Base-by-base conservation (phyloP, 2,113 vertebrate species). In the Vulpes vulpes region DNA sequence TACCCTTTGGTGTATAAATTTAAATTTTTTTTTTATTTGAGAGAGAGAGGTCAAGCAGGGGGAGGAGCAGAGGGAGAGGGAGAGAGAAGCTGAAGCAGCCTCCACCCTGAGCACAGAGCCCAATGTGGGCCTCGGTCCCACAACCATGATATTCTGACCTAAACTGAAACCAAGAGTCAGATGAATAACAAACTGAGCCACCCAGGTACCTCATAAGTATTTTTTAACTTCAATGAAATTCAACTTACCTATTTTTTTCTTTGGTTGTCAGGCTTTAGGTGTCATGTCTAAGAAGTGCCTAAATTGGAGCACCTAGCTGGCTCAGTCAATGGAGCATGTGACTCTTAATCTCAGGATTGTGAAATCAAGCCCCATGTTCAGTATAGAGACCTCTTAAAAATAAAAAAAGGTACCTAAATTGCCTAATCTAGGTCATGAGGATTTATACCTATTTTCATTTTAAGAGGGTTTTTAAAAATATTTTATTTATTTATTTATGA, bases 201-300 rank as follows among this genome's bases (percentile, higher is more conserved):
- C 17, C 67, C 67, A 69, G 67, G 32, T 17, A 69, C 67, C 16
- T n/a, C 67, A 35, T 69, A 10, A 19, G 35, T 35, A 4, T 69
- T 93, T 90, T 93, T 90, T 76, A 90, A 89, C 17, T 94, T 94
- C 82, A 27, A 87, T 91, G 12, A 78, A 97, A 89, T 67, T 17
- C 22, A 82, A 38, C 53, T 89, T 89, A 84, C 14, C 53, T 87
- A 49, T 62, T 78, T 89, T 84, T 90, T 78, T 19, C 65, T 92
- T 84, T 3, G 11, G 59, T 85, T 1, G 20, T 92, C 73, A 30
- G 62, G 23, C 8, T 94, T 94, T 62, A 16, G 32, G 30, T 79
- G 5, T 78, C 78, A 64, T 84, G 19, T 55, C 55, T 73, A 74
- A 95, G 49, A 87, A 80, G 23, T 82, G 43, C 15, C 62, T 79